Evolutionary conservation across 1,140 invertebrate genomes (phyloP), one percentile per base, ranked within the genome.

Genomic region (Diorhabda elongata): DNA sequence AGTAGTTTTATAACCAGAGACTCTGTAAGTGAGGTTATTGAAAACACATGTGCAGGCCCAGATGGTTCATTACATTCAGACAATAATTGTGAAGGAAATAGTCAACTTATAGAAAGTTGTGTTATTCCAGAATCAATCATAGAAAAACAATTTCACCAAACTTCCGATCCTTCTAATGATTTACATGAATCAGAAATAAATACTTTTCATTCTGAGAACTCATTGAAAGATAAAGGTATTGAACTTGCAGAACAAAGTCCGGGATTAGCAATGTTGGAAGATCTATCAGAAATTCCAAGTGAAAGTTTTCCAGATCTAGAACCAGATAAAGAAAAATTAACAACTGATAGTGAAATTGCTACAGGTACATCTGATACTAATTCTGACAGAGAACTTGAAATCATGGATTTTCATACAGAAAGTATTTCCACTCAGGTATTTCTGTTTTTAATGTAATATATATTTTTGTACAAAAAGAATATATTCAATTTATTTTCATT

Each of bases 21-120:
- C 8, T 2, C 42, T 8, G 8, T 7, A 8, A 7, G 8, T 11
- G 4, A 60, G 9, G 42, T 42, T 41, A 41, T 60, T 8, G 8
- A 7, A 44, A 44, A 63, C 26, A 42, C 26, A 3, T 45, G 43
- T 9, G 61, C 42, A 8, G 61, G 11, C 0, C 11, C 11, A 11
- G 11, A 11, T 11, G 11, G 45, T 42, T 64, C 63, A 68, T 11
- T 64, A 71, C 60, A 67, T 64, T 67, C 59, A 69, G 56, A 69
- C 61, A 58, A 45, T 68, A 26, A 26, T 26, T 26, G 26, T 11
- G 71, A 72, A 62, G 45, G 64, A n/a, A 65, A 68, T 61, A 67
- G 44, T 67, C 68, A 66, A 64, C 66, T 58, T 66, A 66, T 66
- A 41, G 58, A 11, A 42, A 60, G 67, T 67, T 41, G 5, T 41